Percentiles rank a stretch among this genome's conserved stretches.
phyloP scores from a whole-genome alignment of 2,888 invertebrate species.

The Trissolcus brochymenae region DNA sequence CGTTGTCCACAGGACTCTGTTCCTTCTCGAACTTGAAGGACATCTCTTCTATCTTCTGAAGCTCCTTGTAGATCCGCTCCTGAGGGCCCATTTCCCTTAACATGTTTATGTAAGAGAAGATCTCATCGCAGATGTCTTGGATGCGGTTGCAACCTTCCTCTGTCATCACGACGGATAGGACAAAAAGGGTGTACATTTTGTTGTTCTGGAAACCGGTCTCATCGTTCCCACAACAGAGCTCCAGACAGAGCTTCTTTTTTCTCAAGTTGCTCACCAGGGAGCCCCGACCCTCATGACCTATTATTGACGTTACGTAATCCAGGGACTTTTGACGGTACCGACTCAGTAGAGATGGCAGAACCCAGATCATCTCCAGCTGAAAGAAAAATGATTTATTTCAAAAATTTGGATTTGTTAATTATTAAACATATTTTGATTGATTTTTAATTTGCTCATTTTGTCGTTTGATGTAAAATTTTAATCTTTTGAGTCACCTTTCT shows the following conservation, averaged over 20 bases:
- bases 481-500: constrained; percentile 78
- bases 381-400: constrained; percentile 1
- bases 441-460: neutral
- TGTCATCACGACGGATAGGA: constrained; percentile 83
- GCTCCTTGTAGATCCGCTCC: constrained; percentile 80
- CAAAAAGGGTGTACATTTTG: constrained; percentile 79
- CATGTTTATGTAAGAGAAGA: constrained; percentile 89
- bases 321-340: constrained; percentile 87
- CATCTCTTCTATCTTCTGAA: constrained; percentile 82
- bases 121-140: constrained; percentile 84
- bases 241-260: constrained; percentile 42
- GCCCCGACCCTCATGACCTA: constrained; percentile 87
- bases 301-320: constrained; percentile 84
- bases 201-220: constrained; percentile 88
- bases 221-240: constrained; percentile 78
- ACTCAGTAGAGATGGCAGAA: constrained; percentile 80
- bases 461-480: neutral
- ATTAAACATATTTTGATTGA: too few relatives aligned
- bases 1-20: constrained; percentile 84
- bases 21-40: constrained; percentile 82
- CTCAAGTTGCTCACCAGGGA: constrained; percentile 76
- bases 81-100: constrained; percentile 82
- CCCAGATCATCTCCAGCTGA: constrained; percentile 81
- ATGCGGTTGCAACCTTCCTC: constrained; percentile 85
- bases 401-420: too few relatives aligned